Conservation (phyloP, 2,888 invertebrate genomes). For the Pristionchus maxplancki region DNA sequence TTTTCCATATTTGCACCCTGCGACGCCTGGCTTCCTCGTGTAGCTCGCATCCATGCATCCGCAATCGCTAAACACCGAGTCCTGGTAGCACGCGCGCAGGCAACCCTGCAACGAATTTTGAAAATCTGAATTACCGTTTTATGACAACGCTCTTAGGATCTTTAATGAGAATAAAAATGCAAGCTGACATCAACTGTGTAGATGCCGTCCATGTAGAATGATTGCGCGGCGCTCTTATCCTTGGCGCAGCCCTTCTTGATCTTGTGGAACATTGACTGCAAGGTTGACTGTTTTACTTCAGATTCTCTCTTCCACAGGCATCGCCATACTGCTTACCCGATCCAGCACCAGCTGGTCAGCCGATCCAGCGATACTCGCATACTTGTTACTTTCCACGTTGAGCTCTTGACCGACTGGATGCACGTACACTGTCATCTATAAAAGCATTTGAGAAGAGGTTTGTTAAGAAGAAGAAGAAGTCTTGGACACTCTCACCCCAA, state of each 20-base stretch:
- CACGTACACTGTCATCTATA: slow-evolving; percentile 31
- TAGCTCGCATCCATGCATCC: slow-evolving; percentile 53
- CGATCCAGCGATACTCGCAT: neutral
- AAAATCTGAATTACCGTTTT: no score
- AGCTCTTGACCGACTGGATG: slow-evolving; percentile 37
- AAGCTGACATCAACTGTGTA: slow-evolving; percentile 46
- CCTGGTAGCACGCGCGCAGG: slow-evolving; percentile 54
- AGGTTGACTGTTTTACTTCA: neutral
- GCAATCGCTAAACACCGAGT: slow-evolving; percentile 25
- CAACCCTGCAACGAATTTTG: slow-evolving; percentile 55
- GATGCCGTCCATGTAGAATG: slow-evolving; percentile 45
- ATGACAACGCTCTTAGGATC: neutral
- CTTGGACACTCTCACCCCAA: neutral
- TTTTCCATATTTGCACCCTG: slow-evolving; percentile 36
- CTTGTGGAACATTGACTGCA: neutral
- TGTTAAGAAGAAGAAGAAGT: neutral
- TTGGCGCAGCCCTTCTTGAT: slow-evolving; percentile 8
- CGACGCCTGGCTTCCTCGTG: neutral
- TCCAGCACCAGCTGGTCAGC: neutral
- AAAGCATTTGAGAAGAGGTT: neutral
- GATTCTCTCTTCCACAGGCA: no score
- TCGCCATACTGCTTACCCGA: neutral
- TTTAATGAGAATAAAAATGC: neutral
- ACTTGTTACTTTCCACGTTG: slow-evolving; percentile 45
- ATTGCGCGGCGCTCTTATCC: slow-evolving; percentile 11